These are phyloP conservation scores for Scopus umbretta DNA, from an alignment of 2,113 vertebrate genomes.

Conservation along the genomic window DNA sequence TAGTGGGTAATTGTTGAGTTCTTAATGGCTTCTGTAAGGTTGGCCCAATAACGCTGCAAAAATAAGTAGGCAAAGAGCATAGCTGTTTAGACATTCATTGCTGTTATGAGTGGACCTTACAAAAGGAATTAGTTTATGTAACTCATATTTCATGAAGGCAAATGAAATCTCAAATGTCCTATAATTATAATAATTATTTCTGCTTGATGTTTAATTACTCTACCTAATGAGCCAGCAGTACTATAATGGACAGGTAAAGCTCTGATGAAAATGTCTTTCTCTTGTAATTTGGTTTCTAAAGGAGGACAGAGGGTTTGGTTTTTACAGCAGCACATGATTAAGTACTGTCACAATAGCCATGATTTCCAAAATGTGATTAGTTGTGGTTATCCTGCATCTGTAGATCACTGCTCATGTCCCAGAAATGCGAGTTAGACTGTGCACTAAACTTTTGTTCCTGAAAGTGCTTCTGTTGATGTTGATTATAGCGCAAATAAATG, in stretches of 20 bases:
- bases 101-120: background rate
- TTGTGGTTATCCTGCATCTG: background rate
- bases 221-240: slow-evolving; percentile 22
- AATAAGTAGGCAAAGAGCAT: slow-evolving; percentile 10
- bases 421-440: background rate
- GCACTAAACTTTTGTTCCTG: background rate
- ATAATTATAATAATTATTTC: slow-evolving; percentile 66
- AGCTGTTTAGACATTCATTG: background rate
- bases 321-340: background rate
- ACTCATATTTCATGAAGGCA: slow-evolving; percentile 34
- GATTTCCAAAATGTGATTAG: background rate
- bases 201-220: slow-evolving; percentile 58
- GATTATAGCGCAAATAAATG: background rate
- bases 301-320: background rate
- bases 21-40: background rate
- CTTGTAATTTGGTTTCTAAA: background rate
- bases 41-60: slow-evolving; percentile 17
- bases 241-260: slow-evolving; percentile 42
- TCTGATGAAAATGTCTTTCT: background rate
- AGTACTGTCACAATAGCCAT: background rate
- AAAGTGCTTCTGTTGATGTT: background rate
- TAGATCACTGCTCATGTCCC: background rate
- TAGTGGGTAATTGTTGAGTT: slow-evolving; percentile 24
- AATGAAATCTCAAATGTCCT: slow-evolving; percentile 41
- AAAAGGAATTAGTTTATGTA: slow-evolving; percentile 39